Percentiles rank a stretch among this genome's conserved stretches.
These are phyloP conservation scores for Dorcus parallelipipedus DNA, from an alignment of 2,888 invertebrate species.

Conservation along the genomic window DNA sequence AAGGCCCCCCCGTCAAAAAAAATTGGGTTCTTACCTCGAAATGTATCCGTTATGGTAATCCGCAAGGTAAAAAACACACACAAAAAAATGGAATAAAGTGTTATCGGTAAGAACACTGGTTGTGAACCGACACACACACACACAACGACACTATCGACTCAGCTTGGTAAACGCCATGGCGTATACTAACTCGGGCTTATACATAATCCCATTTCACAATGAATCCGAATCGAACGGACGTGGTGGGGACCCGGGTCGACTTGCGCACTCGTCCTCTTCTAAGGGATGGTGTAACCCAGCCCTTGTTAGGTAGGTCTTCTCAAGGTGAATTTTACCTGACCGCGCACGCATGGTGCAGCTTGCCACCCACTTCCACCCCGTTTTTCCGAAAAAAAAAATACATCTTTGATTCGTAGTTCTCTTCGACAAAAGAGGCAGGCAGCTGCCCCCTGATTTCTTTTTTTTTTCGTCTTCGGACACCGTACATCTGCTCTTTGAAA, in stretches of 20 bases:
- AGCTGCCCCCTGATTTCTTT: constrained; percentile 25
- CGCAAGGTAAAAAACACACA: constrained; percentile 1
- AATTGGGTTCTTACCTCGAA: neutral
- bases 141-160: constrained; percentile 5
- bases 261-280: constrained; percentile 18
- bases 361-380: constrained; percentile 37
- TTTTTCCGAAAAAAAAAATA: constrained; percentile 13
- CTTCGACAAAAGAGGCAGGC: constrained; percentile 17
- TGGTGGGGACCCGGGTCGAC: constrained; percentile 15
- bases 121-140: neutral
- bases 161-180: constrained; percentile 10
- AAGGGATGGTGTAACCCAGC: constrained; percentile 17
- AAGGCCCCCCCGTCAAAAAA: no score
- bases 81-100: constrained; percentile 8
- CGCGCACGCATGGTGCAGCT: constrained; percentile 32
- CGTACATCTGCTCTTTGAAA: constrained; percentile 17
- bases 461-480: constrained; percentile 14
- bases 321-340: constrained; percentile 33
- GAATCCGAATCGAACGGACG: constrained; percentile 15
- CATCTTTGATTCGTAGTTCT: constrained; percentile 13
- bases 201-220: constrained; percentile 6
- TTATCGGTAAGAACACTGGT: constrained; percentile 6
- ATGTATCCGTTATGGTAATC: neutral
- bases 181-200: constrained; percentile 7
- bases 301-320: constrained; percentile 18